Evolutionary conservation across 2,113 vertebrate genomes (phyloP).

Genomic region (Ia io): DNA sequence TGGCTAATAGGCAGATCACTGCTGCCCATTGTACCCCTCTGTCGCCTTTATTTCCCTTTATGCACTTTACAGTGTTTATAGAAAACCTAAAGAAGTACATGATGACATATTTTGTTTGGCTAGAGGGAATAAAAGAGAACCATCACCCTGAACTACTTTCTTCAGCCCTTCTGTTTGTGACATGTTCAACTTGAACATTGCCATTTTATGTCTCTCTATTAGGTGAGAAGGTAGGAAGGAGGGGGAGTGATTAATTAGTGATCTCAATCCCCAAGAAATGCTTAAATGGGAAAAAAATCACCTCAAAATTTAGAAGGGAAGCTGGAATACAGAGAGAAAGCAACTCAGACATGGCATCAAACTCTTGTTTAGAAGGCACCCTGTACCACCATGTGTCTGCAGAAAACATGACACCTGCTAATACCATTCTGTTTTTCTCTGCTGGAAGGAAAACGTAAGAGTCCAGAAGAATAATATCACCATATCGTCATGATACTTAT

Average conservation of each 20-base stretch:
- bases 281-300: neutral
- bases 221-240: neutral
- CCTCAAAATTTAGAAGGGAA: neutral
- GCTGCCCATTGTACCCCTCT: rapidly evolving
- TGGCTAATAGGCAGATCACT: neutral
- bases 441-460: neutral
- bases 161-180: neutral
- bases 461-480: neutral
- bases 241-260: neutral
- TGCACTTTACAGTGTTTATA: neutral
- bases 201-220: neutral
- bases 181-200: neutral
- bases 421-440: neutral
- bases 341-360: neutral
- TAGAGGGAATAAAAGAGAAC: neutral
- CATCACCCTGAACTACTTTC: neutral
- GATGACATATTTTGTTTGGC: neutral
- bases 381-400: rapidly evolving
- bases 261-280: neutral
- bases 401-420: neutral
- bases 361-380: rapidly evolving
- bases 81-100: neutral
- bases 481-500: neutral
- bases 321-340: neutral
- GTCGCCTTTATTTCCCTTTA: neutral